Base-by-base conservation (phyloP, 2,113 vertebrate genomes). In the Centrocercus urophasianus region DNA sequence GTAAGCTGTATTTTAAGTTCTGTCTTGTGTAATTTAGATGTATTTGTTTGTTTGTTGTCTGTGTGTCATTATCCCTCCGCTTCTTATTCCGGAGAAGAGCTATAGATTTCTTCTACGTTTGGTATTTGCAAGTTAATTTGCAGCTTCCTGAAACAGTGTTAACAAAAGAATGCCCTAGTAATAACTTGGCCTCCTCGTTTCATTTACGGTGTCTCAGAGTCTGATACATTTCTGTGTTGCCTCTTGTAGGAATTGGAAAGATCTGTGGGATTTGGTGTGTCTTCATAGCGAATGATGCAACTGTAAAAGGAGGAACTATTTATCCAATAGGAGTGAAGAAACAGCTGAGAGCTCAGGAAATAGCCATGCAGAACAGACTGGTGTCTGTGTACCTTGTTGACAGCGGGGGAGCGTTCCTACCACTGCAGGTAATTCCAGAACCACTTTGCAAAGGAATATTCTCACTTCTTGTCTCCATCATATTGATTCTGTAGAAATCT, bases 251-350 rank as follows among this genome's bases (percentile, higher is more conserved):
- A 72, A 94, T 98, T 43, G 98, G 98, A 74, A 97, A 97, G 79
- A 98, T 99, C 93, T 97, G 97, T 36, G 98, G 98, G 16, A 52
- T 99, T 52, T 99, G 98, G 98, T 98, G 98, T 86, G 97, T 98
- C 80, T 98, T 99, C 54, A 82, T 97, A 8, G 98, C 98, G 25
- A 98, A 97, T 6, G 98, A 99, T 67, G 98, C 98, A 48, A 98
- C 98, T 1, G 98, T 99, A 48, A 99, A 99, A 94, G 98, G 98
- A 38, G 98, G 98, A 47, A 98, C 98, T 3, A 91, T 98, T 8
- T 98, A 98, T 89, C 98, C 98, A 1, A 98, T 99, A 89, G 98
- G 98, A 3, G 98, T 98, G 74, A 99, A 99, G 96, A 99, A 99
- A 70, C 98, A 99, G 56, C 88, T 98, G 13, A 92, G 98, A 86